These are phyloP conservation scores for Drosophila lini DNA, from an alignment of 1,140 invertebrate genomes.

Conservation along the genomic window DNA sequence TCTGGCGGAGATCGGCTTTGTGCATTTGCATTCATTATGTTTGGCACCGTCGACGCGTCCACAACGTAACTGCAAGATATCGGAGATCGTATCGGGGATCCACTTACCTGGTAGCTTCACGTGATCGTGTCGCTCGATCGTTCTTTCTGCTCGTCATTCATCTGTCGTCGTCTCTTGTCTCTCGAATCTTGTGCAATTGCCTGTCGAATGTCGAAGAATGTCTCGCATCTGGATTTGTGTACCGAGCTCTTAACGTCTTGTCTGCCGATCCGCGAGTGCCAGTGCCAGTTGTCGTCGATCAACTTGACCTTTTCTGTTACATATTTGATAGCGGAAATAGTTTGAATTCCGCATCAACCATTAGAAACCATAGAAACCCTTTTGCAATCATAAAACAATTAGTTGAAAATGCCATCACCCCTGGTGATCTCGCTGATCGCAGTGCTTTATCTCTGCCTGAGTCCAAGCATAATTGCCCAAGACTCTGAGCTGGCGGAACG, in stretches of 20 bases:
- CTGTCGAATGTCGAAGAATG: constrained; percentile 61
- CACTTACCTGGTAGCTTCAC: constrained; percentile 28
- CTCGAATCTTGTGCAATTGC: constrained; percentile 55
- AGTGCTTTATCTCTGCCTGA: constrained; percentile 47
- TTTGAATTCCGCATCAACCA: constrained; percentile 32
- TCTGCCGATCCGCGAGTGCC: constrained; percentile 58
- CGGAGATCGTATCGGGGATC: constrained; percentile 17
- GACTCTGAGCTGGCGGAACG: constrained; percentile 56
- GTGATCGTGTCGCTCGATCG: constrained; percentile 40
- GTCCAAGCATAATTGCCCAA: constrained; percentile 28
- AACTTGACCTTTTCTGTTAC: constrained; percentile 66
- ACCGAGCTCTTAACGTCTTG: constrained; percentile 65
- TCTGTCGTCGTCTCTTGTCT: constrained; percentile 22
- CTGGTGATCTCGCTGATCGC: constrained; percentile 30
- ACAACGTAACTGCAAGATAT: constrained; percentile 54
- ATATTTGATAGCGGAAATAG: constrained; percentile 34
- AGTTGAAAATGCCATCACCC: constrained; percentile 52
- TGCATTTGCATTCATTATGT: constrained; percentile 83
- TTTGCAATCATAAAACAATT: constrained; percentile 17
- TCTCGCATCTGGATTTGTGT: constrained; percentile 72
- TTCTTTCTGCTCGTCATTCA: constrained; percentile 67
- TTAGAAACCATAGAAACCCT: constrained; percentile 1
- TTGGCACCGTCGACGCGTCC: constrained; percentile 73
- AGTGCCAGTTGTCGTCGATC: constrained; percentile 46
- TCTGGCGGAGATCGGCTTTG: constrained; percentile 62